Base-by-base conservation (phyloP, 2,888 invertebrate species). In the Tenthredo distinguenda region DNA sequence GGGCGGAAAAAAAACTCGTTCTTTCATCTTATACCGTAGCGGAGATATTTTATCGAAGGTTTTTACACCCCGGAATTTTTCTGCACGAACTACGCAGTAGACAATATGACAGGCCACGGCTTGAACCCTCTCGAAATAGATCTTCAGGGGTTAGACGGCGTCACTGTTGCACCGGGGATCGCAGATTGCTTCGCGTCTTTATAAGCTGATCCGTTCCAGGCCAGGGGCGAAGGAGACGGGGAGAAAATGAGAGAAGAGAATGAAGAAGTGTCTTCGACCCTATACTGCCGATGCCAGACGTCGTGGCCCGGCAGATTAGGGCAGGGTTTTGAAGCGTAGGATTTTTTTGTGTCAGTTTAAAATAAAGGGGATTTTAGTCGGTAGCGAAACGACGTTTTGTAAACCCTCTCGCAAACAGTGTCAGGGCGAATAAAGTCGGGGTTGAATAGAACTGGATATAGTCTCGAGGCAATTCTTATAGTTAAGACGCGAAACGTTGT, bases 381-480 rank as follows among this genome's bases (percentile, higher is more conserved):
- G 21, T 62, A 7, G 21, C 21, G 21, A 58, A 58, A 58, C 9
- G 21, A 0, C 10, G 21, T 10, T 62, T 12, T 26, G 10, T 62
- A 50, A 18, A 50, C n/a, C 55, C n/a, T 55, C 12, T 62, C 10
- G 26, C 7, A 62, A 31, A 62, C 12, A n/a, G 18, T 55, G 37
- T n/a, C 10, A 55, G 55, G n/a, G 2, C 1, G 7, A 15, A 47
- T 55, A 2, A 55, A n/a, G 7, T 55, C 55, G 7, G 10, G 55
- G 55, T n/a, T 55, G 55, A 55, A 55, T n/a, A 55, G 55, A 7
- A 55, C 18, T 0, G 2, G 5, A 55, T n/a, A n/a, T n/a, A n/a
- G 37, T 71, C 72, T 34, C 72, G 50, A 47, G 50, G 55, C 71
- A 72, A 84, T 84, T 84, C 34, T 84, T 72, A 43, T 84, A 55